Base-by-base conservation (phyloP, 2,113 vertebrate species). In the Salvator merianae region DNA sequence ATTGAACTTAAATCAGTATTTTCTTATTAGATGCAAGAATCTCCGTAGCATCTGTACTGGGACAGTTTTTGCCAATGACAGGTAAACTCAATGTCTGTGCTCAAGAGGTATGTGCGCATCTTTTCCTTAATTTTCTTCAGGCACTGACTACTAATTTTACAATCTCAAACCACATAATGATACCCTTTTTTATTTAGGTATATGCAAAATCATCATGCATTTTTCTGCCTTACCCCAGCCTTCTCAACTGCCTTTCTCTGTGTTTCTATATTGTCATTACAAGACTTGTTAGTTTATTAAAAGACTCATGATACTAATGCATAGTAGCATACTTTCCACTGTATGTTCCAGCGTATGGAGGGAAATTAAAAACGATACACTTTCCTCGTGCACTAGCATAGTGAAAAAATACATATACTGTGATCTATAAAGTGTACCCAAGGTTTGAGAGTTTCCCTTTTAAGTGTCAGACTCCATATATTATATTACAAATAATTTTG, bases 21-120 rank as follows among this genome's bases (percentile, higher is more conserved):
- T 77, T 89, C 76, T 88, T 93, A 91, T 76, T 89, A 95, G 94
- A 93, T 73, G 83, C 53, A 71, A 47, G 85, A 69, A 90, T 89
- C n/a, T 40, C 93, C 53, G 55, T 91, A 88, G 81, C 88, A 81
- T 43, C 93, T 79, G 69, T 93, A 69, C 86, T 90, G 13, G 91
- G 89, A 36, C 93, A 93, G 75, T 79, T 93, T 87, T 86, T 95
- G 84, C 93, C 93, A 50, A 53, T 92, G 55, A 82, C 88, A 79
- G 77, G 86, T 83, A 93, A 94, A 62, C 77, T 94, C 38, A 92
- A 93, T 87, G 86, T 91, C 69, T 89, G 90, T 79, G 79, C 92
- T 40, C 90, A 94, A 81, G 90, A 94, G 89, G 94, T 95, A 87
- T 94, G 88, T 88, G 77, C 68, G 3, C 30, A 16, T 32, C 10